phyloP scores from a whole-genome alignment of 2,797 vertebrate genomes.

The Percopsis omiscomaycus region DNA sequence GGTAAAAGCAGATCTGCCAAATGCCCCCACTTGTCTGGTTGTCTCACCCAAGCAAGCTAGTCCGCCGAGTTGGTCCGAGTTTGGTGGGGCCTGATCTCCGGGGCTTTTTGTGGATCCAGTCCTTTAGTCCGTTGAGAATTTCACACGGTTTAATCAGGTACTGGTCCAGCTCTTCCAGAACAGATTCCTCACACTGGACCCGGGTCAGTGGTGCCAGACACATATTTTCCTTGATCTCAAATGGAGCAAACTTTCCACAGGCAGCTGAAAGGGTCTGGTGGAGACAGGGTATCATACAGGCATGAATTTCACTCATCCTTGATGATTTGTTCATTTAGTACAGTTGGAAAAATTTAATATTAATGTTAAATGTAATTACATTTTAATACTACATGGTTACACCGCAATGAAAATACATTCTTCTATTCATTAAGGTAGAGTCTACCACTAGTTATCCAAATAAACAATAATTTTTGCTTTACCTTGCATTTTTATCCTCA shows the following conservation, averaged over 20 bases:
- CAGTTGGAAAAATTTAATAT: neutral
- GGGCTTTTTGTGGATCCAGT: slow-evolving; percentile 80
- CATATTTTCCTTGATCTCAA: slow-evolving; percentile 97
- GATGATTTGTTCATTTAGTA: neutral
- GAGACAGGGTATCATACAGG: neutral
- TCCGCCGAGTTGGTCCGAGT: slow-evolving; percentile 21
- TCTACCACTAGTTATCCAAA: no score
- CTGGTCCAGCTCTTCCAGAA: slow-evolving; percentile 81
- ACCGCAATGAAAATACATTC: no score
- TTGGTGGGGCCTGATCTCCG: slow-evolving; percentile 81
- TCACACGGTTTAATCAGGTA: slow-evolving; percentile 75
- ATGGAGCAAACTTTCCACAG: slow-evolving; percentile 97
- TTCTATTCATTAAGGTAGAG: no score
- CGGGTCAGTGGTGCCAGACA: slow-evolving; percentile 86
- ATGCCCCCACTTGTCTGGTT: neutral
- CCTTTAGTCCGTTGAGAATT: slow-evolving; percentile 73
- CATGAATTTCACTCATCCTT: no score
- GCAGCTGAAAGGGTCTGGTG: slow-evolving; percentile 89
- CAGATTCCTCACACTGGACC: slow-evolving; percentile 78
- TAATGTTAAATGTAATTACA: no score
- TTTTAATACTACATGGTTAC: no score
- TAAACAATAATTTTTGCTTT: no score
- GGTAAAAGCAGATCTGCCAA: no score
- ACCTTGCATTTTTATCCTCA: no score
- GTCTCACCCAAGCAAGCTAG: slow-evolving; percentile 57